phyloP scores from a whole-genome alignment of 2,797 vertebrate species.

The Enteromius trimaculatus region DNA sequence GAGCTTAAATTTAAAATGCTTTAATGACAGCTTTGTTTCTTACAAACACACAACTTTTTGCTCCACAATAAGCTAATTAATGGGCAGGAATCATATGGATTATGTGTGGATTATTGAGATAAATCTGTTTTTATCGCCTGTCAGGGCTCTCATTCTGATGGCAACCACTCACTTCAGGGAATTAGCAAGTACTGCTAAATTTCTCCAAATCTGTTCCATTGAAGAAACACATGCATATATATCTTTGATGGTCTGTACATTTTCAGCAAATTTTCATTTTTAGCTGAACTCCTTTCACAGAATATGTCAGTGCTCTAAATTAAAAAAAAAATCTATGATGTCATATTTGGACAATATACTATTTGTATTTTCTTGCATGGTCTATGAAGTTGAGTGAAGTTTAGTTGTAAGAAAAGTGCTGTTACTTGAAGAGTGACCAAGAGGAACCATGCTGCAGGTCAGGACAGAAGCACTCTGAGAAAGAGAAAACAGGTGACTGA shows the following conservation, averaged over 20 bases:
- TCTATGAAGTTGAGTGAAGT: not conserved
- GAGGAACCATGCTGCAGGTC: constrained; percentile 25
- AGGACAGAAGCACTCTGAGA: not conserved
- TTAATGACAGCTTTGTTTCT: not conserved
- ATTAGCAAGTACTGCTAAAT: not conserved
- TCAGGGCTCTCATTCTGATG: not conserved
- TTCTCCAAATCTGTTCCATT: not conserved
- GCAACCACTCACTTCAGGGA: not conserved
- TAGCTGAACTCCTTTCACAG: not conserved
- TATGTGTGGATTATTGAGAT: not conserved
- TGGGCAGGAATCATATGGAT: not conserved
- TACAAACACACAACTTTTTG: not conserved
- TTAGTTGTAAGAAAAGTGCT: not conserved
- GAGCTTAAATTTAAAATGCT: too few relatives aligned
- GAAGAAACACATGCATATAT: not conserved
- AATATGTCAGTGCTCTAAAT: not conserved
- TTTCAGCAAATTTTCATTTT: not conserved
- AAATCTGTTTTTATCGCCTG: not conserved
- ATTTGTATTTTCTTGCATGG: not conserved
- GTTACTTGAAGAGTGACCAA: not conserved
- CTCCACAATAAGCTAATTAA: not conserved
- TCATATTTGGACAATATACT: constrained; percentile 7
- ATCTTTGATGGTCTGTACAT: not conserved
- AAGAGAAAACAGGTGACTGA: constrained; percentile 33
- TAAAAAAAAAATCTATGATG: not conserved